Conservation (phyloP, 2,797 vertebrate genomes). For the Darevskia nairensis region DNA sequence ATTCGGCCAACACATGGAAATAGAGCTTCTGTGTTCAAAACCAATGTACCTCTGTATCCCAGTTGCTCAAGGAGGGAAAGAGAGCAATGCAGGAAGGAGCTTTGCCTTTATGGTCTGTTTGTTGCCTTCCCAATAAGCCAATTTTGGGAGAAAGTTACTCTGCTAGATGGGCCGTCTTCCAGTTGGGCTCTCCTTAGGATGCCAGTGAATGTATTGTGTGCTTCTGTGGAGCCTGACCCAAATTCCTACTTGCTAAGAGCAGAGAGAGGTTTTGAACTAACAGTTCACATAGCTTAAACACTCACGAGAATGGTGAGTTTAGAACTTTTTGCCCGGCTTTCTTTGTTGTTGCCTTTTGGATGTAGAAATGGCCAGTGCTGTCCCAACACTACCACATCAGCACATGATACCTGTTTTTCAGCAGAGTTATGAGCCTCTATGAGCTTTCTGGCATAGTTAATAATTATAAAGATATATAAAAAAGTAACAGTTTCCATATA, state of each 20-base stretch:
- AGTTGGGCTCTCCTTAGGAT: neutral
- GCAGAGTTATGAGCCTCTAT: slow-evolving; percentile 44
- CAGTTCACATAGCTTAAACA: neutral
- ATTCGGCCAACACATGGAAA: neutral
- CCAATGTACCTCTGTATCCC: too few relatives aligned
- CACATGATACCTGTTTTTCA: slow-evolving; percentile 69
- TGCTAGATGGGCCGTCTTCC: neutral
- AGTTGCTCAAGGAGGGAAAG: too few relatives aligned
- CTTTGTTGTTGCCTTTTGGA: neutral
- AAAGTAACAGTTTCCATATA: slow-evolving; percentile 50
- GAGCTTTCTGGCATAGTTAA: slow-evolving; percentile 30
- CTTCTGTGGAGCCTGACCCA: slow-evolving; percentile 3
- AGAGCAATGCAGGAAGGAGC: too few relatives aligned
- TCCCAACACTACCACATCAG: slow-evolving; percentile 45
- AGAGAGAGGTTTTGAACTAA: neutral
- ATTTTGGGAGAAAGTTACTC: neutral
- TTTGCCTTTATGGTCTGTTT: too few relatives aligned
- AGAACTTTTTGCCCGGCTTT: neutral
- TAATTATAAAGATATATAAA: slow-evolving; percentile 37
- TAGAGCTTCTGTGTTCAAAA: too few relatives aligned
- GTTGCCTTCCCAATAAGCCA: neutral
- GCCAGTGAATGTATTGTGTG: too few relatives aligned
- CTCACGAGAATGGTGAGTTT: neutral
- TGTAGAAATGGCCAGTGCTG: slow-evolving; percentile 31
- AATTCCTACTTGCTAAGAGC: slow-evolving; percentile 29